phyloP scores from a whole-genome alignment of 1,140 invertebrate genomes.

The Cherax quadricarinatus region DNA sequence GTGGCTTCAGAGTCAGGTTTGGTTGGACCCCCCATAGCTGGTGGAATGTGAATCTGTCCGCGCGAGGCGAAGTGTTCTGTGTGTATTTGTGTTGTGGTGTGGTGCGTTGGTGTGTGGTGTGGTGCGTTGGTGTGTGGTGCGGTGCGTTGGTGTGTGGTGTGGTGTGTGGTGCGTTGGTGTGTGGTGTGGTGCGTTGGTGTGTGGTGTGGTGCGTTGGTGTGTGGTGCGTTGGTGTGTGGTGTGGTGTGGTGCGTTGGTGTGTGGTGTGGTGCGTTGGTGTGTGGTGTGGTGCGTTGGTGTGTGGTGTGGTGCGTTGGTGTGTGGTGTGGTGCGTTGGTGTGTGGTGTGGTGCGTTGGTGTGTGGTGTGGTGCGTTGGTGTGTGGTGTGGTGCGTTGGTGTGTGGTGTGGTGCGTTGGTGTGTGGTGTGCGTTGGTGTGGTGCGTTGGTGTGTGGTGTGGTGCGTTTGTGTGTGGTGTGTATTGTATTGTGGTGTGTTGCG shows the following conservation, averaged over 20 bases:
- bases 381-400: not conserved
- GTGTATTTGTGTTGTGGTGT: not conserved
- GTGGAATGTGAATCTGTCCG: conserved; percentile 2
- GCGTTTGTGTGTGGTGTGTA: not conserved
- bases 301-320: not conserved
- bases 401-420: not conserved
- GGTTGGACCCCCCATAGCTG: not conserved
- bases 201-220: not conserved
- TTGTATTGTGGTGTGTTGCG: not conserved
- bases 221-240: not conserved
- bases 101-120: not conserved
- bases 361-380: not conserved
- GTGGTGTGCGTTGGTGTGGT: not conserved
- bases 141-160: not conserved
- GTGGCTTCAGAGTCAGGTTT: not conserved
- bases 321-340: not conserved
- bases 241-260: not conserved
- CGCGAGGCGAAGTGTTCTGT: not conserved
- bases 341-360: not conserved
- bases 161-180: not conserved
- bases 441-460: not conserved
- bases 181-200: not conserved
- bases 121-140: not conserved
- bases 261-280: not conserved
- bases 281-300: not conserved